These are phyloP conservation scores for Rhodophaea formosa DNA, from an alignment of 2,888 invertebrate genomes.

Conservation along the genomic window DNA sequence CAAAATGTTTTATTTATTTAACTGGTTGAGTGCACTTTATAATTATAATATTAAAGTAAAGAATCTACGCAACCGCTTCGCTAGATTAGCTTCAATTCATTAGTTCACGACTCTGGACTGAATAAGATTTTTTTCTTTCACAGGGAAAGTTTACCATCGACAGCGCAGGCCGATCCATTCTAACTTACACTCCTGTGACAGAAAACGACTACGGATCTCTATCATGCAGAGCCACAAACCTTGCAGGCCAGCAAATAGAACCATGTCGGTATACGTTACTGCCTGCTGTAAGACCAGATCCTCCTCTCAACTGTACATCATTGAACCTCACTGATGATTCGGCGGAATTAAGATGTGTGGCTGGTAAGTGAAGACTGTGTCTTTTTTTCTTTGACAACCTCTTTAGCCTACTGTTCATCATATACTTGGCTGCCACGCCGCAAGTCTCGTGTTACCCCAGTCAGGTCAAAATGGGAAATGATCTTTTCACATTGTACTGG, in stretches of 20 bases:
- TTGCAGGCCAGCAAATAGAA: slow-evolving; percentile 86
- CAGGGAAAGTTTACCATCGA: slow-evolving; percentile 81
- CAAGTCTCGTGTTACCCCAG: too few relatives aligned
- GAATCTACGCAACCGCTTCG: too few relatives aligned
- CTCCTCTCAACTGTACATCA: slow-evolving; percentile 88
- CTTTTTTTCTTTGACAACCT: too few relatives aligned
- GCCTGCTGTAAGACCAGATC: slow-evolving; percentile 89
- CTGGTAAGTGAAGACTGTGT: slow-evolving; percentile 62
- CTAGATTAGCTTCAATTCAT: too few relatives aligned
- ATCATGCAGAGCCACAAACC: slow-evolving; percentile 87
- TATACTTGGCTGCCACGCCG: too few relatives aligned
- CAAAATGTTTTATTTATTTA: too few relatives aligned
- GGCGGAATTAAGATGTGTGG: slow-evolving; percentile 85
- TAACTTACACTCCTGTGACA: slow-evolving; percentile 88
- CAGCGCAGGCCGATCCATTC: slow-evolving; percentile 81
- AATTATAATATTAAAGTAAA: too few relatives aligned
- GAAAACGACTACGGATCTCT: slow-evolving; percentile 89
- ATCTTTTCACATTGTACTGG: too few relatives aligned
- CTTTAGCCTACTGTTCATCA: too few relatives aligned
- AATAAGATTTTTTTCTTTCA: slow-evolving; percentile 20
- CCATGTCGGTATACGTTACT: slow-evolving; percentile 89
- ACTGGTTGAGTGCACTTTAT: too few relatives aligned
- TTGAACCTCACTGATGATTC: slow-evolving; percentile 90
- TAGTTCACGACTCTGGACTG: too few relatives aligned
- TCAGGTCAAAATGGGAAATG: too few relatives aligned